Conservation (phyloP, 2,888 invertebrate genomes). For the Drosophila neotestacea region DNA sequence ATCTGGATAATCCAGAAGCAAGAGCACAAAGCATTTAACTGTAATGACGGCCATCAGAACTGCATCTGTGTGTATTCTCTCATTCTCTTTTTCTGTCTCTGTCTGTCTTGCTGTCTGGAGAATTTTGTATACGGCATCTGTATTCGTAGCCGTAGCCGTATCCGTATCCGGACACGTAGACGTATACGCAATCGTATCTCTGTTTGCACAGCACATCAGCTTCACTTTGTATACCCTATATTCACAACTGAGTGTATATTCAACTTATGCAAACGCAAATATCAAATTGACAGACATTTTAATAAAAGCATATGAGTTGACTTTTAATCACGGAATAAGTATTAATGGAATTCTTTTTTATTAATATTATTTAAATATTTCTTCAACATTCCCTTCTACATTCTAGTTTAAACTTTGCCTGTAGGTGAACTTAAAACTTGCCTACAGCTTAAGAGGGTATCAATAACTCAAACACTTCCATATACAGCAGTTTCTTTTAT, state of each 20-base stretch:
- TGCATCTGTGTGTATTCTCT: slow-evolving; percentile 13
- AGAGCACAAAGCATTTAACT: slow-evolving; percentile 36
- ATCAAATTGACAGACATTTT: background rate
- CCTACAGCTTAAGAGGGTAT: background rate
- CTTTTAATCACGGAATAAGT: background rate
- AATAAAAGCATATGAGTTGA: background rate
- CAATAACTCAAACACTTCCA: background rate
- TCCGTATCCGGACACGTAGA: slow-evolving; percentile 4
- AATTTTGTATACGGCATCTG: slow-evolving; percentile 1
- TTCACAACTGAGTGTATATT: background rate
- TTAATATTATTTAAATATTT: too few relatives aligned
- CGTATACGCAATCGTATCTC: slow-evolving; percentile 12
- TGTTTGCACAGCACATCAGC: slow-evolving; percentile 23
- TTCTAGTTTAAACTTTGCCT: background rate
- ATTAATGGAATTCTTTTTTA: too few relatives aligned
- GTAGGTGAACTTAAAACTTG: background rate
- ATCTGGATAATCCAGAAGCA: slow-evolving; percentile 7
- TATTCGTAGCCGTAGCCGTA: background rate
- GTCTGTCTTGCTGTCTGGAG: background rate
- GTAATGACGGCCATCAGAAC: slow-evolving; percentile 35
- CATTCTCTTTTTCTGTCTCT: too few relatives aligned
- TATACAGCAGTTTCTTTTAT: background rate
- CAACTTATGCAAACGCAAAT: background rate
- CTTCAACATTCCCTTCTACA: background rate
- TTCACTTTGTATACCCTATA: slow-evolving; percentile 18